Base-by-base conservation (phyloP, 2,113 vertebrate species). In the Tachycineta bicolor region DNA sequence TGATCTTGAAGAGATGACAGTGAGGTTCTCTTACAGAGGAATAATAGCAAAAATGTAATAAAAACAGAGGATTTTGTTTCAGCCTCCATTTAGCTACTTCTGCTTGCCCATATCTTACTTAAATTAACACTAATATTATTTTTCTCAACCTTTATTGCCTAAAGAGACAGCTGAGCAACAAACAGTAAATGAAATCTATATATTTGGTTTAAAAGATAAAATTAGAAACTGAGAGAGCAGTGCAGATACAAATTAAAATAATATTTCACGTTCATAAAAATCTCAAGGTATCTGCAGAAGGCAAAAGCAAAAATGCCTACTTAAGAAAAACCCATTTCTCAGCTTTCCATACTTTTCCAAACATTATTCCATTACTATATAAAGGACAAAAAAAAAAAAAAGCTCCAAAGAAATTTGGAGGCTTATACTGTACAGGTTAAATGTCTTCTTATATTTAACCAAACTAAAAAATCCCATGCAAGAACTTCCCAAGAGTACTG, bases 101-200 rank as follows among this genome's bases (percentile, higher is more conserved):
- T 89, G 20, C 52, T 77, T n/a, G 46, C 44, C 46, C 33, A 69
- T 26, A 33, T 59, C 68, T 92, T 88, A 80, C 75, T 80, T 87
- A 90, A 88, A 87, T 93, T 37, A 94, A 78, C 50, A 46, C 26
- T 83, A 70, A 37, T 92, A 49, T 31, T 84, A 85, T 43, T 77
- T 92, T 90, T 69, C 59, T 59, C n/a, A 37, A 47, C 11, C 65
- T 90, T 76, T 85, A 58, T 84, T 87, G 75, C 74, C 44, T 53
- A 58, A 87, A 73, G 41, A 87, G 58, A 44, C 46, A 91, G n/a
- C 9, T 16, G 49, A 85, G 70, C 53, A 90, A 73, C 31, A 41
- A 90, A 44, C 31, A 85, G 65, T 33, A 92, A 96, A 90, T 87
- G 23, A 95, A 94, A 89, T 80, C 67, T 63, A 69, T 90, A 69